A percentile compares a stretch with the other conserved stretches of the same genome.
Conservation (phyloP, 2,888 invertebrate species). For the Cheilosia scutellata region DNA sequence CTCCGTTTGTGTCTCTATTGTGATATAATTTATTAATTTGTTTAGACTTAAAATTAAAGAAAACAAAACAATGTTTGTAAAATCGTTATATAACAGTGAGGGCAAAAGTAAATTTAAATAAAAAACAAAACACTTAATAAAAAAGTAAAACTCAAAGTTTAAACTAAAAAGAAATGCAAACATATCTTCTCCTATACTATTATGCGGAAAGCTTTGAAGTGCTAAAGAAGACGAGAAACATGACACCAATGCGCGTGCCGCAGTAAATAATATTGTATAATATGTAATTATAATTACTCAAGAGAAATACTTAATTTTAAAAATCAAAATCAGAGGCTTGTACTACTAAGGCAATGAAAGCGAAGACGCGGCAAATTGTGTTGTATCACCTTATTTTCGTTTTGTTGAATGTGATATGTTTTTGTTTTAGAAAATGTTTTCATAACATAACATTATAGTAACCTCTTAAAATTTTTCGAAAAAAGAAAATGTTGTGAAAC, state of each 20-base stretch:
- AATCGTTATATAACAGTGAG: constrained; percentile 27
- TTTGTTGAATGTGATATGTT: constrained; percentile 50
- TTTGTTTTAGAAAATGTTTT: constrained; percentile 47
- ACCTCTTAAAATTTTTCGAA: too few relatives aligned
- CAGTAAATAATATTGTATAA: constrained; percentile 14
- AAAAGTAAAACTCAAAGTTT: constrained; percentile 26
- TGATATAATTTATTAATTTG: constrained; percentile 82
- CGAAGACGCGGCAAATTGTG: constrained; percentile 14
- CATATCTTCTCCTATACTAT: constrained; percentile 40
- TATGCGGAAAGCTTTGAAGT: constrained; percentile 20
- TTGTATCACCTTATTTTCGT: constrained; percentile 13
- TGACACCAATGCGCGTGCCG: background rate
- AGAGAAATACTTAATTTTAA: constrained; percentile 24
- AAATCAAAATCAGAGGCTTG: constrained; percentile 42
- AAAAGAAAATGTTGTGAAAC: too few relatives aligned
- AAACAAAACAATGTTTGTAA: constrained; percentile 33
- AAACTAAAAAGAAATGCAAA: constrained; percentile 11
- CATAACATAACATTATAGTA: background rate
- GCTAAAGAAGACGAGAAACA: background rate
- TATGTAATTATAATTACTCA: constrained; percentile 3
- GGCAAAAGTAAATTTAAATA: constrained; percentile 22
- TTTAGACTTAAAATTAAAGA: constrained; percentile 76
- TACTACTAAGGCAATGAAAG: background rate
- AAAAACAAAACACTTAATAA: constrained; percentile 9
- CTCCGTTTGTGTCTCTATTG: constrained; percentile 81